A percentile compares a stretch with the other conserved stretches of the same genome.
phyloP scores from a whole-genome alignment of 2,888 invertebrate genomes.

The Agonopterix heracliana region DNA sequence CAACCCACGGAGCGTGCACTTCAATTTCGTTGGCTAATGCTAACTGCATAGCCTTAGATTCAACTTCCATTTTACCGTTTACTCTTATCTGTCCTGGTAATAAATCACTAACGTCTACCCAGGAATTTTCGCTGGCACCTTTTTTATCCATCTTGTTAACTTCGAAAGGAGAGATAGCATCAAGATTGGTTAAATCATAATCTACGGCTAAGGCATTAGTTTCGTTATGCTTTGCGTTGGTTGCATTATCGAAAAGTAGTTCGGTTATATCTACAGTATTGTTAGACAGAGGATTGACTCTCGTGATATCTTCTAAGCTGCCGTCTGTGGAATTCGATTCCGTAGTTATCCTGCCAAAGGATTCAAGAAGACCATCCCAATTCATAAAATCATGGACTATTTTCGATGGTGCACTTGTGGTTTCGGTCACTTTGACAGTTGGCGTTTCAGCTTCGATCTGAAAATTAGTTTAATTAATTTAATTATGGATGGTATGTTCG shows the following conservation, averaged over 20 bases:
- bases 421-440: constrained; percentile 28
- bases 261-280: constrained; percentile 58
- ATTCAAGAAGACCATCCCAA: constrained; percentile 66
- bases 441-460: constrained; percentile 41
- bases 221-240: constrained; percentile 41
- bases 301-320: constrained; percentile 53
- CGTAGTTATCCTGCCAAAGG: constrained; percentile 63
- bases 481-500: not conserved
- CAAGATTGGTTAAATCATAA: constrained; percentile 50
- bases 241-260: constrained; percentile 52
- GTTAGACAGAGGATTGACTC: constrained; percentile 33
- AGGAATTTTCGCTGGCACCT: constrained; percentile 25
- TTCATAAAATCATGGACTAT: constrained; percentile 45
- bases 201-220: constrained; percentile 38
- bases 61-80: constrained; percentile 41
- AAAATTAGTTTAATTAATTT: constrained; percentile 10
- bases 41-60: constrained; percentile 79
- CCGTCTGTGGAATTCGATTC: constrained; percentile 62
- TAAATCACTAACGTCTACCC: constrained; percentile 45
- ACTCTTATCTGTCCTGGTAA: constrained; percentile 19
- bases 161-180: constrained; percentile 44
- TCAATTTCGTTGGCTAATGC: constrained; percentile 86
- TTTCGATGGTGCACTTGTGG: constrained; percentile 21
- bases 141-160: constrained; percentile 44
- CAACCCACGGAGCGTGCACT: constrained; percentile 84